Base-by-base conservation (phyloP, 2,888 invertebrate species). In the Eupithecia inturbata region DNA sequence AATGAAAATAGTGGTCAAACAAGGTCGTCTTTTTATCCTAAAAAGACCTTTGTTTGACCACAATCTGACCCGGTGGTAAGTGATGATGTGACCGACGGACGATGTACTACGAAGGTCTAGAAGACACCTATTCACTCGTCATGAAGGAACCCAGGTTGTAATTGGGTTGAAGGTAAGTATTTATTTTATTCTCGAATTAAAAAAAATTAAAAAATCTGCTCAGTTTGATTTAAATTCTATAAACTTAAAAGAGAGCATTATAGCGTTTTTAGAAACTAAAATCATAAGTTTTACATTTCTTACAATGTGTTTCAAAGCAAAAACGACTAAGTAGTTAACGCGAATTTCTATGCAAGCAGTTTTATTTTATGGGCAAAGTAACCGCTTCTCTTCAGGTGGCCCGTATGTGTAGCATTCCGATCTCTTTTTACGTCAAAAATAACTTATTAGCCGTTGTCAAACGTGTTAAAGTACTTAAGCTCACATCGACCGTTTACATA, bases 381-480 rank as follows among this genome's bases (percentile, higher is more conserved):
- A 62, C 62, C 62, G 62, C 62, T 31, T 28, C 62, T 31, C 31
- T 31, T 53, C 53, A 53, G 53, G 53, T 53, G 53, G 53, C 53
- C 53, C 22, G 53, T 26, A 26, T 49, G 10, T 19, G 10, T 53
- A 22, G 31, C 62, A 62, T 62, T 28, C 26, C 22, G 7, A 22
- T 2, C 16, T 62, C 28, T 28, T 28, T 62, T 62, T 28, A 19
- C 19, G 7, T 14, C 7, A 62, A 62, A 28, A 62, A 62, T 6
- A 28, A 31, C 62, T 62, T 62, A 31, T 63, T 39, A 66, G 33
- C 57, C 7, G 57, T 68, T 64, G 33, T 64, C 33, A 67, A 67
- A 41, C 26, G 62, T 62, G 62, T 28, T 62, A 28, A 62, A 28
- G 31, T 6, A 28, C 14, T 16, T 28, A 62, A 28, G 31, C 26